A percentile compares a stretch with the other conserved stretches of the same genome.
Conservation (phyloP, 2,888 invertebrate genomes). For the Spodoptera exigua region DNA sequence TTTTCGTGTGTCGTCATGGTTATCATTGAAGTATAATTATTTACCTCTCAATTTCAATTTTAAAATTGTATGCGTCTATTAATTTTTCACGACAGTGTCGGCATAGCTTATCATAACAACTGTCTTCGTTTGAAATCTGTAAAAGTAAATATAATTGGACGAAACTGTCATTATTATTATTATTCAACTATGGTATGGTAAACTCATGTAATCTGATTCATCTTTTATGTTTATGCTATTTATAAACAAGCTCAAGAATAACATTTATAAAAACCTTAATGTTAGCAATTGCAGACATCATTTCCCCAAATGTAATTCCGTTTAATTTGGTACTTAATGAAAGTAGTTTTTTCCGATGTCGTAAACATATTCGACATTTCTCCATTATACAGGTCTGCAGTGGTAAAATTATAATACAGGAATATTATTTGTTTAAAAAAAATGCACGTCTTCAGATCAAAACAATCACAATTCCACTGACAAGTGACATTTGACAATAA, state of each 20-base stretch:
- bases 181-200: too few species aligned
- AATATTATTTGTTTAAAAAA: neutral
- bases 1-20: too few species aligned
- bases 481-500: too few species aligned
- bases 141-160: slow-evolving; percentile 22
- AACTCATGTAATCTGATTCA: too few species aligned
- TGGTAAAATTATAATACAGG: too few species aligned
- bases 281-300: slow-evolving; percentile 68
- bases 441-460: neutral
- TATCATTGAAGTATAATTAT: slow-evolving; percentile 5
- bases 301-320: slow-evolving; percentile 64
- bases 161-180: too few species aligned
- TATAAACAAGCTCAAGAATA: neutral
- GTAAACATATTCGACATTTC: slow-evolving; percentile 75
- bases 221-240: too few species aligned
- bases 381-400: slow-evolving; percentile 51
- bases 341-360: slow-evolving; percentile 58
- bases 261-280: slow-evolving; percentile 62
- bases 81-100: slow-evolving; percentile 75
- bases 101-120: slow-evolving; percentile 67
- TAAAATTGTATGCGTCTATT: slow-evolving; percentile 71
- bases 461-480: too few species aligned
- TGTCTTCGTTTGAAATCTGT: slow-evolving; percentile 62
- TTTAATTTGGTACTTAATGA: slow-evolving; percentile 61
- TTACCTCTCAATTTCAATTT: slow-evolving; percentile 70